Conservation (phyloP, 2,797 vertebrate genomes). For the Leucoraja ocellata region DNA sequence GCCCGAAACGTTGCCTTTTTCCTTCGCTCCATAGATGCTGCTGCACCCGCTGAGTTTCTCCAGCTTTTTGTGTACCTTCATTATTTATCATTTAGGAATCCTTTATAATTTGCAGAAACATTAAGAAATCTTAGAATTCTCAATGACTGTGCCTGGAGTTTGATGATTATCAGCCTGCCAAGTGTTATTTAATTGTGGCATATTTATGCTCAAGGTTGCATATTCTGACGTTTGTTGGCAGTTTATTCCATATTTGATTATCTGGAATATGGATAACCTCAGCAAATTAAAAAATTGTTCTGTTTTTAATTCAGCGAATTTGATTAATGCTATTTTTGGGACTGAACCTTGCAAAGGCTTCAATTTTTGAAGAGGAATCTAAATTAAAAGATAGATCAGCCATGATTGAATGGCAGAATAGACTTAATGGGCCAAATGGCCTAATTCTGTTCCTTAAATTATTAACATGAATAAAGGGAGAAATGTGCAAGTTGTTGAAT, state of each 20-base stretch:
- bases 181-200: not conserved
- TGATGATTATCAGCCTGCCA: no score
- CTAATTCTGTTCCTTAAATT: no score
- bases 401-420: no score
- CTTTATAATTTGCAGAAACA: not conserved
- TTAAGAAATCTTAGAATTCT: not conserved
- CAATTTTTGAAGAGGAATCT: not conserved
- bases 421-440: no score
- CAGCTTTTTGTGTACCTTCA: no score
- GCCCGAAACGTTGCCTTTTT: no score
- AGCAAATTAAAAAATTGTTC: no score
- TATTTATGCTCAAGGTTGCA: not conserved
- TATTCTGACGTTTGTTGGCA: not conserved
- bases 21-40: no score
- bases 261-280: not conserved
- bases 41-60: no score
- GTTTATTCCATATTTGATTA: not conserved
- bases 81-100: not conserved
- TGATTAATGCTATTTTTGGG: not conserved
- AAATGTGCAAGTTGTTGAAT: not conserved
- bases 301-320: not conserved
- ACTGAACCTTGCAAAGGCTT: not conserved
- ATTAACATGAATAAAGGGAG: not conserved
- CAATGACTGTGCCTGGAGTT: not conserved
- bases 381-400: no score